Evolutionary conservation across 2,888 invertebrate genomes (phyloP).

Genomic region (Dioctria rufipes): DNA sequence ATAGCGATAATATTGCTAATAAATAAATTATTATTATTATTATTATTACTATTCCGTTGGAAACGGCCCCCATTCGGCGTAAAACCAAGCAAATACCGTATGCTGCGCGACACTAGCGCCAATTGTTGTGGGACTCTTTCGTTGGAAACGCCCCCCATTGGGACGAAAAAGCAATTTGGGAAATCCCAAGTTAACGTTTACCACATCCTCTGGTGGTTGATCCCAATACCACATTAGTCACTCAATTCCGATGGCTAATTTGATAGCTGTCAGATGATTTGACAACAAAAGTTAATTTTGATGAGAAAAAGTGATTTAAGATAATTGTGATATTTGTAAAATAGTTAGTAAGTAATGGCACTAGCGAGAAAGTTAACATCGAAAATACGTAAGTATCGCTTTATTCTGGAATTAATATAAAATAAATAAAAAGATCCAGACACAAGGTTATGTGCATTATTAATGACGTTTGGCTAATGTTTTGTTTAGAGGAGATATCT

Average conservation of each 20-base stretch:
- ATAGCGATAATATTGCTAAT: neutral
- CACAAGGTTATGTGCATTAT: slow-evolving; percentile 59
- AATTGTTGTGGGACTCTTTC: too few relatives aligned
- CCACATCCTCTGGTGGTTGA: neutral
- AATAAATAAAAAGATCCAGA: neutral
- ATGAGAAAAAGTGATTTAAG: slow-evolving; percentile 61
- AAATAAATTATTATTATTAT: too few relatives aligned
- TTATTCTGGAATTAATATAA: slow-evolving; percentile 27
- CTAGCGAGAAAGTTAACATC: slow-evolving; percentile 70
- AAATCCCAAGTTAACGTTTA: neutral
- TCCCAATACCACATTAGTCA: neutral
- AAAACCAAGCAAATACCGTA: too few relatives aligned
- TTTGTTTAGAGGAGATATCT: slow-evolving; percentile 30
- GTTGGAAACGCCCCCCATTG: too few relatives aligned
- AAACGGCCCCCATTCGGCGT: too few relatives aligned
- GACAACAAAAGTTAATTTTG: slow-evolving; percentile 61
- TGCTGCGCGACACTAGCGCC: too few relatives aligned
- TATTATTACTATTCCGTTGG: too few relatives aligned
- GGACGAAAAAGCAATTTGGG: neutral
- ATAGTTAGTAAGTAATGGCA: slow-evolving; percentile 66
- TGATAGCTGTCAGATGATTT: slow-evolving; percentile 62
- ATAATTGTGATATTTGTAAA: slow-evolving; percentile 58
- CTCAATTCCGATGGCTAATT: neutral
- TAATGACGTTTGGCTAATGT: slow-evolving; percentile 44
- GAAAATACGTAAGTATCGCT: slow-evolving; percentile 70